phyloP scores from a whole-genome alignment of 2,797 vertebrate genomes.

The Chelon auratus region DNA sequence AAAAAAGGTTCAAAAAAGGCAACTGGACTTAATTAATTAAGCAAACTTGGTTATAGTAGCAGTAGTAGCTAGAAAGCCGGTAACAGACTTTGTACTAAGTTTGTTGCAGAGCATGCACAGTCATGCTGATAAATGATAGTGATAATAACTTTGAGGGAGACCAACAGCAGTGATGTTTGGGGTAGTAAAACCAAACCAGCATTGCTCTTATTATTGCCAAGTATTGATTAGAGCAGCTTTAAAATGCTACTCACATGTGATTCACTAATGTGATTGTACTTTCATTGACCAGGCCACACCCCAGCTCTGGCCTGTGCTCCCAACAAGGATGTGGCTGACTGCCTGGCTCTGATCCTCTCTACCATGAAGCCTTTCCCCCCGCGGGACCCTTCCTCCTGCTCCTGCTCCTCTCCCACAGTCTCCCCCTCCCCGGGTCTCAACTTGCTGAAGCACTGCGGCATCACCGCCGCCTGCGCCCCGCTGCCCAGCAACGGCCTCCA shows the following conservation, averaged over 20 bases:
- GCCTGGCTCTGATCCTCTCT: slow-evolving; percentile 99
- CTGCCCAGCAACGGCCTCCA: slow-evolving; percentile 92
- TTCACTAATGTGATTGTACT: slow-evolving; percentile 21
- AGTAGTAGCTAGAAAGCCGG: no score
- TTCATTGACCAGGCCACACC: slow-evolving; percentile 88
- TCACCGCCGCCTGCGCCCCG: slow-evolving; percentile 91
- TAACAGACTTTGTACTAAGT: no score
- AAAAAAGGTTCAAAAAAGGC: no score
- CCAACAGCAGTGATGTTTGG: neutral
- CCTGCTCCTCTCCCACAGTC: slow-evolving; percentile 81
- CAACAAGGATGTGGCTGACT: slow-evolving; percentile 98
- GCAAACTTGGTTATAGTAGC: no score
- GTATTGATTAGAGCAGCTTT: neutral
- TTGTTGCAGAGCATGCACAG: no score
- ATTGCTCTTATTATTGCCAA: neutral
- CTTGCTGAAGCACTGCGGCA: slow-evolving; percentile 97
- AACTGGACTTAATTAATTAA: no score
- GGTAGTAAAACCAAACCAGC: no score
- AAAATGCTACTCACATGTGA: fast-evolving
- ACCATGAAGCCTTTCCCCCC: slow-evolving; percentile 99
- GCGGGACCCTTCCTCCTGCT: slow-evolving; percentile 89
- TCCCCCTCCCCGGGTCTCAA: slow-evolving; percentile 92
- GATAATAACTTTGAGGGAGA: neutral
- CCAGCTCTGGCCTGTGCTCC: slow-evolving; percentile 97
- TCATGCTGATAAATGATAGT: neutral